These are phyloP conservation scores for Meandrusa payeni DNA, from an alignment of 2,888 invertebrate species.

Conservation along the genomic window DNA sequence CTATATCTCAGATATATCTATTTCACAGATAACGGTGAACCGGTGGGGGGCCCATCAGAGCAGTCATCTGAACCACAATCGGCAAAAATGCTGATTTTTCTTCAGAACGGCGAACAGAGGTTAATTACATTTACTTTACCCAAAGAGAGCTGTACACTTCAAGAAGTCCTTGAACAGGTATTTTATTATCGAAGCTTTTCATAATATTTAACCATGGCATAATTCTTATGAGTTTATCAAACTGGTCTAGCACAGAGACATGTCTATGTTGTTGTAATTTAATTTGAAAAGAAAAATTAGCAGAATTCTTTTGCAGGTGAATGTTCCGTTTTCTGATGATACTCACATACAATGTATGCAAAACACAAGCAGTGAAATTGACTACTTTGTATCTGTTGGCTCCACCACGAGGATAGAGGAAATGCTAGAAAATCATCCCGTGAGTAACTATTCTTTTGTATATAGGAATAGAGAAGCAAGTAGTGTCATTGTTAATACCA, in stretches of 20 bases:
- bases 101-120: constrained; percentile 89
- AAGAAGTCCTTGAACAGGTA: constrained; percentile 90
- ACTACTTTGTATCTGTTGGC: constrained; percentile 89
- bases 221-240: too few relatives aligned
- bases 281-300: too few relatives aligned
- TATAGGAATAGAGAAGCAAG: too few relatives aligned
- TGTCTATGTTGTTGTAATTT: too few relatives aligned
- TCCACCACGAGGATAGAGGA: constrained; percentile 74
- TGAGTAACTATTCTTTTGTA: constrained; percentile 37
- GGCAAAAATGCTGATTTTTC: constrained; percentile 89
- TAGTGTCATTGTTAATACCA: too few relatives aligned
- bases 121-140: constrained; percentile 91
- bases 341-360: constrained; percentile 88
- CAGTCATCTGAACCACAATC: constrained; percentile 81
- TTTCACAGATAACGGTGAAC: constrained; percentile 60
- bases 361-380: constrained; percentile 87
- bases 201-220: too few relatives aligned
- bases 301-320: constrained; percentile 76
- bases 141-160: constrained; percentile 90
- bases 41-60: constrained; percentile 59
- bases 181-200: neutral
- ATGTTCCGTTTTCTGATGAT: constrained; percentile 85
- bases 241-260: too few relatives aligned
- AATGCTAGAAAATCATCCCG: constrained; percentile 75
- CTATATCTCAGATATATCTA: constrained; percentile 19